phyloP scores from a whole-genome alignment of 2,113 vertebrate species.

The Hoplias malabaricus region DNA sequence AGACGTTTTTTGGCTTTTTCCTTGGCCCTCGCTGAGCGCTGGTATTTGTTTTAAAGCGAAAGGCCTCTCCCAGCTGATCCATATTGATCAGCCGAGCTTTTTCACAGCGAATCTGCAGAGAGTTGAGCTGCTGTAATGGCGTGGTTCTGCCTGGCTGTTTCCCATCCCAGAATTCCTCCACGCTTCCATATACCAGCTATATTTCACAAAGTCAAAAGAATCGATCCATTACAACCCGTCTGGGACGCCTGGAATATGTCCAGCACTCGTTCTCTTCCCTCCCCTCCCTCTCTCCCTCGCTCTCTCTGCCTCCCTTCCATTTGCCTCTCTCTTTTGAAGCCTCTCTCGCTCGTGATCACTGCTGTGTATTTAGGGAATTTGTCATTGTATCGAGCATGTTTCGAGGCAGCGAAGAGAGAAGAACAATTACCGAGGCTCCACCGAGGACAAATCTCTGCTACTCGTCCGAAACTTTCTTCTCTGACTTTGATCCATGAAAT shows the following conservation, averaged over 20 bases:
- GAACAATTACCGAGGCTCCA: conserved; percentile 65
- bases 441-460: conserved; percentile 49
- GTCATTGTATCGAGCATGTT: conserved; percentile 68
- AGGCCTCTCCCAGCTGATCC: background rate
- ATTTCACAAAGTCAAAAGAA: conserved; percentile 68
- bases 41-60: background rate
- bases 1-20: background rate
- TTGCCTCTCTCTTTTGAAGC: conserved; percentile 49
- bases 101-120: conserved; percentile 7
- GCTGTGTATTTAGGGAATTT: conserved; percentile 64
- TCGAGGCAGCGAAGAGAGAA: conserved; percentile 65
- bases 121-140: conserved; percentile 18
- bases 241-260: conserved; percentile 56
- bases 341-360: conserved; percentile 64
- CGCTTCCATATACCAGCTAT: conserved; percentile 66
- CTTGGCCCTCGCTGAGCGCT: background rate
- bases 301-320: no score
- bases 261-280: conserved; percentile 59
- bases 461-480: conserved; percentile 43
- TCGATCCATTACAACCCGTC: conserved; percentile 68
- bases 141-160: conserved; percentile 62
- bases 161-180: conserved; percentile 52
- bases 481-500: conserved; percentile 49
- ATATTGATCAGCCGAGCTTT: conserved; percentile 38
- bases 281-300: no score